A percentile compares a stretch with the other conserved stretches of the same genome.
phyloP scores from a whole-genome alignment of 2,797 vertebrate species.

The Sciurus vulgaris region DNA sequence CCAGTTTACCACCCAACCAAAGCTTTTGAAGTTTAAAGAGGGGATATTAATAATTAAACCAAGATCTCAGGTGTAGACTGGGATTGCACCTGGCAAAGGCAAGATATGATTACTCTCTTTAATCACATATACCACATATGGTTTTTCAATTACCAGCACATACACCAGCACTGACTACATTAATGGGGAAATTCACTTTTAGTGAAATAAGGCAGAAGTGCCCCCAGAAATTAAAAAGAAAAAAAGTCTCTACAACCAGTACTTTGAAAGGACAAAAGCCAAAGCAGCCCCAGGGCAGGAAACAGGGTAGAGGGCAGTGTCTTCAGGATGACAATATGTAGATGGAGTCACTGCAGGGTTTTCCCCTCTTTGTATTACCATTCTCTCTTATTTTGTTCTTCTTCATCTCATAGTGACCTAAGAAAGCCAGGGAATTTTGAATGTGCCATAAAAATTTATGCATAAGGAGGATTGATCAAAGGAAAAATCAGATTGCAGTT shows the following conservation, averaged over 20 bases:
- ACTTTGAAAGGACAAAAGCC: not conserved
- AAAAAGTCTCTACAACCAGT: not conserved
- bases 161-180: not conserved
- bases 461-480: not conserved
- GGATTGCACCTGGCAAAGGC: not conserved
- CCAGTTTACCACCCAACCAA: not conserved
- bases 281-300: not conserved
- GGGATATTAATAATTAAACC: not conserved
- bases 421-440: not conserved
- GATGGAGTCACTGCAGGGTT: not conserved
- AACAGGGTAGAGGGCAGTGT: not conserved
- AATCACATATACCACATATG: too few species aligned
- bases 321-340: not conserved
- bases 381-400: not conserved
- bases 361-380: not conserved
- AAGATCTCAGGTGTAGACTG: not conserved
- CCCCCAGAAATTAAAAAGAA: not conserved
- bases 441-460: not conserved
- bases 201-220: not conserved
- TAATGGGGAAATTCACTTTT: not conserved
- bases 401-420: not conserved
- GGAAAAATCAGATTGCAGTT: not conserved
- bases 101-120: not conserved
- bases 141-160: not conserved
- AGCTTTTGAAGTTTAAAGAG: not conserved